Evolutionary conservation across 2,888 invertebrate genomes (phyloP), one percentile per base, ranked within the genome.

Genomic region (Caenorhabditis macrosperma): DNA sequence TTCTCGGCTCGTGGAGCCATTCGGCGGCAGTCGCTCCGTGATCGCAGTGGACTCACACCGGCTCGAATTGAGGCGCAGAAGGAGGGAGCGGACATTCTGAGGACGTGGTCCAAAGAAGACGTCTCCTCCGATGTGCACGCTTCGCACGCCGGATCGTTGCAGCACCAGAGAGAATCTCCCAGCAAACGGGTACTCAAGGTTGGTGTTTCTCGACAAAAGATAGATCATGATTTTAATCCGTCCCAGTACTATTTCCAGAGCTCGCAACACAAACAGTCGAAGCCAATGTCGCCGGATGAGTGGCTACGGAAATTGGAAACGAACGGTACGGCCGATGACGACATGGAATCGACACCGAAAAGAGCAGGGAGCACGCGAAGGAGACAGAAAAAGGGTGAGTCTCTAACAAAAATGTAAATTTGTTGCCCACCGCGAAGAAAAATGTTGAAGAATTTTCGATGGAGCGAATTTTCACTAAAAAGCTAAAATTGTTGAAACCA

Each of bases 1-100:
- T 89, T 89, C 78, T 87, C 87, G 9, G 90, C 89, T 35, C 82
- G 90, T 20, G 89, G 90, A 24, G 88, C 90, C 38, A 90, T 90
- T 66, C 83, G 90, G 24, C 78, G 90, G n/a, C 87, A 87, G 38
- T 89, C 89, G 5, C 79, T 90, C 10, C 79, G 90, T n/a, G 90
- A 90, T 69, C 76, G 85, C 48, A 86, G 84, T 33, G 90, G 90
- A 17, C 82, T 88, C 71, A 89, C 90, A 3, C 80, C 88, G 2
- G 90, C 90, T 0, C 64, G 90, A 74, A 76, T 90, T 24, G 90
- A 90, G 22, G 89, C 90, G 6, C 86, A 88, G 38, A 79, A 86
- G 60, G 90, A 91, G 61, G 87, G 87, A 69, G 85, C 87, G 38
- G 87, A 89, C 44, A 82, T 86, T 57, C 55, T 86, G 41, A 57